Evolutionary conservation across 2,888 invertebrate genomes (phyloP), one percentile per base, ranked within the genome.

Genomic region (Acronicta leporina): DNA sequence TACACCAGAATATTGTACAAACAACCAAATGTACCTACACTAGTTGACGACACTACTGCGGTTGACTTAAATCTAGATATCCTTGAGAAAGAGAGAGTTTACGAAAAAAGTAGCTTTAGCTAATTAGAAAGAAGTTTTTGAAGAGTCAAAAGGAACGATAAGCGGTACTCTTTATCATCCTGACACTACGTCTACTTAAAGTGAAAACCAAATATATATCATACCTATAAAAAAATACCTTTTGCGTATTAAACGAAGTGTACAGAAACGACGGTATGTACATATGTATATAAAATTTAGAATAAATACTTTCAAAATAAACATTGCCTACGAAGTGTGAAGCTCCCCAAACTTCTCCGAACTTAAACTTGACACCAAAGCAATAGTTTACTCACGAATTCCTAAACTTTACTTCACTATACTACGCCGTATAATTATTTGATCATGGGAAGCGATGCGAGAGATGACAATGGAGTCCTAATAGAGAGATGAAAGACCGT

Each of bases 401-500:
- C 42, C 48, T 49, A 49, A 48, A 49, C 44, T 49, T 48, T 10
- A 40, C 44, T 49, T 48, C 8, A 40, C 15, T 27, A 33, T 11
- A 20, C 53, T 43, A 42, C 52, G 44, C 43, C 27, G 9, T 50
- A 47, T 11, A n/a, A n/a, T n/a, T n/a, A 9, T 50, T 15, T 4
- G 53, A 33, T 16, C 33, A 44, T 13, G 13, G n/a, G 45, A 13
- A 53, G 41, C 43, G 38, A 38, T 65, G 49, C 35, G 15, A 69
- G 58, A 53, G 63, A 71, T 63, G 58, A 59, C 61, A 54, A 65
- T 46, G 55, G 49, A 63, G 61, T 63, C 43, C 30, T 65, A 55
- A 62, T 57, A 66, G 45, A 63, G 48, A 65, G 16, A 55, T 61
- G 63, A 60, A 59, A 63, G 63, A 62, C 48, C 60, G 56, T 56